Base-by-base conservation (phyloP, 2,888 invertebrate species). In the Crepidodera aurea region DNA sequence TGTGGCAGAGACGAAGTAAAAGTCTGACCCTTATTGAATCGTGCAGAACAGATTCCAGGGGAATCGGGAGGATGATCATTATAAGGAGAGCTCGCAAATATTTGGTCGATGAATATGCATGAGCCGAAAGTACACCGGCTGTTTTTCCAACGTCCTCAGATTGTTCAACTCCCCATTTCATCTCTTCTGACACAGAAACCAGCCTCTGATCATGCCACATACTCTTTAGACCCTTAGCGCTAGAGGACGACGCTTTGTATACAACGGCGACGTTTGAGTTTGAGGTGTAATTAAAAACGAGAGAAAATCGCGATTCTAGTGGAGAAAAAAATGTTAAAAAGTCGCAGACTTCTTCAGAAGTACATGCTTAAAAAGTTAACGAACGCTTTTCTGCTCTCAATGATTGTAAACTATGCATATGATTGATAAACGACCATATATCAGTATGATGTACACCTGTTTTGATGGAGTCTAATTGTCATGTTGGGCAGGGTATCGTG, bases 61-160 rank as follows among this genome's bases (percentile, higher is more conserved):
- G 71, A 69, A 60, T 57, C 63, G 59, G 59, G 71, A 69, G 75
- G 76, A 76, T 77, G 75, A 77, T 79, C 77, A 76, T 78, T 78
- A 79, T 78, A 79, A 79, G 79, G 78, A 79, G 77, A 77, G 77
- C 75, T 71, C 73, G 78, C 79, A 79, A 80, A 80, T 79, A 79
- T 80, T 80, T 79, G 76, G 76, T 72, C 70, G 78, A 70, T 80
- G 80, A 79, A 80, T 80, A 80, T 80, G 79, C 78, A 80, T 80
- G 79, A 79, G 69, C 68, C 69, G 67, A 70, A 76, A 77, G 76
- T 74, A 77, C 78, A 77, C 77, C 77, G 78, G 74, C 77, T 78
- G 78, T 78, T 78, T 78, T 78, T 78, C 78, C 75, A 77, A 72
- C 74, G 71, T 74, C 75, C 73, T 73, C 71, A 66, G 70, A 71